phyloP scores from a whole-genome alignment of 2,888 invertebrate genomes.

The Dryobota labecula region DNA sequence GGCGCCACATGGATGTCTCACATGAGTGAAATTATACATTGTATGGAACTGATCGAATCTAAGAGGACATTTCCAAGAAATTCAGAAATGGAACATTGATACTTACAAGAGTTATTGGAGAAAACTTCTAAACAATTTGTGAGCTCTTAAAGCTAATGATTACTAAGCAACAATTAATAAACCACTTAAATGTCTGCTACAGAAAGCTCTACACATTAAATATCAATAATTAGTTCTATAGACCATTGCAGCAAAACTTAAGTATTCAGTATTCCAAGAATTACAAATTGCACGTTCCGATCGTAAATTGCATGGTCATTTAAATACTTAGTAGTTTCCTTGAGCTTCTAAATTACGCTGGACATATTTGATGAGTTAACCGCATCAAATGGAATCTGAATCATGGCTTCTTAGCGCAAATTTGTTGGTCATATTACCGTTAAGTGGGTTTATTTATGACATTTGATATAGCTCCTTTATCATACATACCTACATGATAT shows the following conservation, averaged over 20 bases:
- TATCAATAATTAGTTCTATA: not conserved
- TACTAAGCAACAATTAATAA: not conserved
- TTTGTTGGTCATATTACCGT: conserved; percentile 25
- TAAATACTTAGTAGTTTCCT: conserved; percentile 55
- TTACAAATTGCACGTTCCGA: conserved; percentile 37
- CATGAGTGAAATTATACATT: conserved; percentile 6
- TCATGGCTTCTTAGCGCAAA: conserved; percentile 8
- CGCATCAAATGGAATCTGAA: conserved; percentile 31
- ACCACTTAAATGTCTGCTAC: not conserved
- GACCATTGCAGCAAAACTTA: conserved; percentile 32
- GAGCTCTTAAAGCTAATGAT: not conserved
- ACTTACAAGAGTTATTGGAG: no score
- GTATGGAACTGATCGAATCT: not conserved
- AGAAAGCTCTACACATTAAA: not conserved
- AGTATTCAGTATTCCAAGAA: conserved; percentile 43
- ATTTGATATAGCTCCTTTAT: conserved; percentile 14
- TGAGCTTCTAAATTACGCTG: conserved; percentile 37
- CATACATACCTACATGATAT: not conserved
- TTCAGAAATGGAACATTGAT: not conserved
- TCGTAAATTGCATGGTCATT: conserved; percentile 50
- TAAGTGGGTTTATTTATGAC: conserved; percentile 14
- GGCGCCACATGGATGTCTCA: not conserved
- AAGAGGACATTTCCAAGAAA: not conserved
- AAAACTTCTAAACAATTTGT: not conserved
- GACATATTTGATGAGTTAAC: conserved; percentile 47